Evolutionary conservation across 2,113 vertebrate species (phyloP).

Genomic region (Nematolebias whitei): DNA sequence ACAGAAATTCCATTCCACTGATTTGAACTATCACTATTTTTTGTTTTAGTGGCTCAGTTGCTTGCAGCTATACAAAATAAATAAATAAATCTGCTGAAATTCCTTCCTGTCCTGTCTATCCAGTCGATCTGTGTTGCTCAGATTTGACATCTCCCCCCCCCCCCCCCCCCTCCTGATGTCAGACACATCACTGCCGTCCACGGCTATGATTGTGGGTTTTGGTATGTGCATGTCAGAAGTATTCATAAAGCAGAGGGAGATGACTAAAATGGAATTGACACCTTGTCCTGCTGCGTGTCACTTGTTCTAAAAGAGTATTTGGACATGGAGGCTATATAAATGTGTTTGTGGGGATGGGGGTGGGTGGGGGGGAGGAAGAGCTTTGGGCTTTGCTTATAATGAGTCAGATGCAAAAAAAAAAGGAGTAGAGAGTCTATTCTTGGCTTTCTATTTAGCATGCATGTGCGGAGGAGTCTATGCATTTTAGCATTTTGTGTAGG

Average conservation of each 20-base stretch:
- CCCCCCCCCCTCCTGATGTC: background rate
- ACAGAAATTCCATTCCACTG: too few relatives aligned
- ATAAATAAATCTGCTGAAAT: background rate
- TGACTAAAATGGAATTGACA: conserved; percentile 55
- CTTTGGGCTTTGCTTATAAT: conserved; percentile 56
- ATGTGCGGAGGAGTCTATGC: conserved; percentile 31
- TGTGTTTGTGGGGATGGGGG: conserved; percentile 18
- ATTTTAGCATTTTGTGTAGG: conserved; percentile 42
- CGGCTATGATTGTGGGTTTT: conserved; percentile 23
- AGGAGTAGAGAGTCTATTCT: conserved; percentile 31
- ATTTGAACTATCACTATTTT: too few relatives aligned
- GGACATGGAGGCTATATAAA: conserved; percentile 34
- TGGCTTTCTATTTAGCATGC: conserved; percentile 35
- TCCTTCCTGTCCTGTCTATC: conserved; percentile 6
- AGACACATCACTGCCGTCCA: conserved; percentile 23
- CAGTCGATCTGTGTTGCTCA: conserved; percentile 16
- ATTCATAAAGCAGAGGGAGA: conserved; percentile 40
- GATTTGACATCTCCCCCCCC: conserved; percentile 16
- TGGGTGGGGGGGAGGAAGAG: background rate
- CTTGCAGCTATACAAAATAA: background rate
- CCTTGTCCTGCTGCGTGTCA: conserved; percentile 57
- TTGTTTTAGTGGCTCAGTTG: too few relatives aligned
- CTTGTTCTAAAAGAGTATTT: conserved; percentile 48
- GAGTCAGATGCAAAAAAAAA: conserved; percentile 51
- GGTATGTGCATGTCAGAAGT: conserved; percentile 41